These are phyloP conservation scores for Lineus longissimus DNA, from an alignment of 1,140 invertebrate genomes.

Conservation along the genomic window DNA sequence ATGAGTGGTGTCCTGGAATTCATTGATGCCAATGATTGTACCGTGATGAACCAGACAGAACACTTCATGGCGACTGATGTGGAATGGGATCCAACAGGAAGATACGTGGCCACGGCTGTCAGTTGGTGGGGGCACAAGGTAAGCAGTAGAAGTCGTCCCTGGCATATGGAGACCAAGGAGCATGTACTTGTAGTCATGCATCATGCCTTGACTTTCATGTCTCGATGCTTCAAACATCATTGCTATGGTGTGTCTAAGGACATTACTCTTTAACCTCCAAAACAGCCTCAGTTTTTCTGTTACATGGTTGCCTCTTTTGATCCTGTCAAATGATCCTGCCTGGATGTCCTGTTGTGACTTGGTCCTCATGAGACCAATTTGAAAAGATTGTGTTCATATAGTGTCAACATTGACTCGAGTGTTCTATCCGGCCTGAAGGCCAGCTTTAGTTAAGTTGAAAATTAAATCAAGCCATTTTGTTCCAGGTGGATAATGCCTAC, in stretches of 20 bases:
- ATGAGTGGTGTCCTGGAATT: conserved; percentile 91
- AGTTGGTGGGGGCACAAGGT: conserved; percentile 93
- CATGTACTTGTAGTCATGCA: background rate
- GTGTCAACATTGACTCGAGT: too few relatives aligned
- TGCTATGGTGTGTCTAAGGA: too few relatives aligned
- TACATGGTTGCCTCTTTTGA: too few relatives aligned
- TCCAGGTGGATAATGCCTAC: conserved; percentile 83
- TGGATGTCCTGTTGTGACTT: background rate
- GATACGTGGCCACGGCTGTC: conserved; percentile 93
- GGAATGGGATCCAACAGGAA: conserved; percentile 98
- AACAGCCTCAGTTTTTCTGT: too few relatives aligned
- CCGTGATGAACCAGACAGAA: conserved; percentile 87
- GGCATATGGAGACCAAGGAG: background rate
- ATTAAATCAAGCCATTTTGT: conserved; percentile 10
- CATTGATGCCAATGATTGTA: conserved; percentile 90
- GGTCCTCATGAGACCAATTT: background rate
- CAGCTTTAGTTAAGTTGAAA: too few relatives aligned
- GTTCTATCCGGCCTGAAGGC: too few relatives aligned
- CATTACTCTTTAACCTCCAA: too few relatives aligned
- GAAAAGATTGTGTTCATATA: too few relatives aligned
- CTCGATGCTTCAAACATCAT: too few relatives aligned
- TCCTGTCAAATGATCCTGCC: too few relatives aligned
- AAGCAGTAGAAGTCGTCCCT: conserved; percentile 13
- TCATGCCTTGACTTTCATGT: too few relatives aligned
- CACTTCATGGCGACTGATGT: conserved; percentile 93